These are phyloP conservation scores for Brachionus koreanus DNA, from an alignment of 1,140 invertebrate species.

Conservation along the genomic window DNA sequence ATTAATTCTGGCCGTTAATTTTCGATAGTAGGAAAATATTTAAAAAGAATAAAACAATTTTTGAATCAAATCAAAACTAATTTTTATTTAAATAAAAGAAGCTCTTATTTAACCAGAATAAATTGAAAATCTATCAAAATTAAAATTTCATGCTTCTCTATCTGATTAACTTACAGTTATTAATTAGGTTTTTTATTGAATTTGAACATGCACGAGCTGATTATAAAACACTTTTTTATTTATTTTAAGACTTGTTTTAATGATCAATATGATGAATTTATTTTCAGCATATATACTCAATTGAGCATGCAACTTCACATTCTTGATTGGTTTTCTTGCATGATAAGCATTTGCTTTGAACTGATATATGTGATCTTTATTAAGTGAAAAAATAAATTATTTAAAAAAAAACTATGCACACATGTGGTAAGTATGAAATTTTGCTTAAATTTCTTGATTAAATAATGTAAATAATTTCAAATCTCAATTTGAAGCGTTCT, in stretches of 20 bases:
- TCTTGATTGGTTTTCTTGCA: not conserved
- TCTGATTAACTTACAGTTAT: not conserved
- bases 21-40: not conserved
- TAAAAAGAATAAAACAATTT: not conserved
- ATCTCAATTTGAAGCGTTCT: too few relatives aligned
- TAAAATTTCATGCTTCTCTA: not conserved
- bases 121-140: not conserved
- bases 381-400: not conserved
- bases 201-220: not conserved
- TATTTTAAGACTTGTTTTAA: not conserved
- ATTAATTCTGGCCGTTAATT: not conserved
- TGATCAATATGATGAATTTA: not conserved
- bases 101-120: too few relatives aligned
- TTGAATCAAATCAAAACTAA: not conserved
- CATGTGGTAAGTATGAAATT: too few relatives aligned
- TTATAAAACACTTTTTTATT: not conserved
- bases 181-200: not conserved
- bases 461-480: too few relatives aligned
- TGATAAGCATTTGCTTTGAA: not conserved
- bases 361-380: not conserved
- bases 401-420: too few relatives aligned
- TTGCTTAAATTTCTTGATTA: too few relatives aligned
- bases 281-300: not conserved
- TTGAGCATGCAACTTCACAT: not conserved
- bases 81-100: too few relatives aligned